Evolutionary conservation across 64 coral and sea anemone genomes (phyloP).

Genomic region (Porites australiensis): DNA sequence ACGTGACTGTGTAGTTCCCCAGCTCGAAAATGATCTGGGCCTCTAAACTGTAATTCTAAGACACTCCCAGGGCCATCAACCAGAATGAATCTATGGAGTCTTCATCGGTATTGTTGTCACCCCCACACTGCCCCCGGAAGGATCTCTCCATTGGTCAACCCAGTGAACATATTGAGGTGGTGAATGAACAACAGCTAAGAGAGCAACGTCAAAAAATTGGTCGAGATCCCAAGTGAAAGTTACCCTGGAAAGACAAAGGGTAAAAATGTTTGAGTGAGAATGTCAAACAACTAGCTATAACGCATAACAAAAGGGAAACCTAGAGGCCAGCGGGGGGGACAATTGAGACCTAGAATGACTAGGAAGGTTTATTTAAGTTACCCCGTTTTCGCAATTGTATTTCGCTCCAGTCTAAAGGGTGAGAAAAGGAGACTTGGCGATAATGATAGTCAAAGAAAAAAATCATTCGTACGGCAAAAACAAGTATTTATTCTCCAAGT

Average conservation of each 20-base stretch:
- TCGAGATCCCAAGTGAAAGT: background rate
- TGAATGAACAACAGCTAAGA: background rate
- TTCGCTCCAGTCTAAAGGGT: background rate
- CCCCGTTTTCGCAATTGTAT: conserved; percentile 6
- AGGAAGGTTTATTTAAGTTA: conserved; percentile 26
- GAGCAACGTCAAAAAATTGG: background rate
- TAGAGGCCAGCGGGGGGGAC: conserved; percentile 35
- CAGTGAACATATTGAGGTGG: background rate
- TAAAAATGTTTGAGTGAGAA: background rate
- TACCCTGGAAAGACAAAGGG: background rate
- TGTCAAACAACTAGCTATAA: background rate
- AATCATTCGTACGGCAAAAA: background rate
- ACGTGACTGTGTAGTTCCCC: background rate
- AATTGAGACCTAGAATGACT: conserved; percentile 54
- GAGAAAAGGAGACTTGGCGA: background rate
- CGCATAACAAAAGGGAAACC: background rate
- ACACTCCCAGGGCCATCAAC: background rate
- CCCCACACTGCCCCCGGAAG: background rate
- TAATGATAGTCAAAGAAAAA: background rate
- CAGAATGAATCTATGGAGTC: background rate
- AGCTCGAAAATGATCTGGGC: background rate
- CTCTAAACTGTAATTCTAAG: conserved; percentile 4
- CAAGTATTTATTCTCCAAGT: conserved; percentile 3
- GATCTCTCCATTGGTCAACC: background rate
- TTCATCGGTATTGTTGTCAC: background rate